Evolutionary conservation across 2,888 invertebrate genomes (phyloP).

Genomic region (Lordiphosa andalusiaca): DNA sequence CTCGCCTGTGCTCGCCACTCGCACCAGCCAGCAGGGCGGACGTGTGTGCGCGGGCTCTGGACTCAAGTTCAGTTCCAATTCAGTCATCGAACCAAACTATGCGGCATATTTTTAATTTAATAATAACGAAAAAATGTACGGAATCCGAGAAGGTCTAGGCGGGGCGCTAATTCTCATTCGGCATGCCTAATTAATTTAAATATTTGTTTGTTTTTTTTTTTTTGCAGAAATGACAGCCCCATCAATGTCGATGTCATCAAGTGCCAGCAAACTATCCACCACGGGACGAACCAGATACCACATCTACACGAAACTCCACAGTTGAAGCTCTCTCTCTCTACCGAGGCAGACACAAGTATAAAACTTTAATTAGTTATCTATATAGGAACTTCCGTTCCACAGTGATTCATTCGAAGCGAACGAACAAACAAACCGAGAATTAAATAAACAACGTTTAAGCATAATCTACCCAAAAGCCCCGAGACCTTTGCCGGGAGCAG

Average conservation of each 20-base stretch:
- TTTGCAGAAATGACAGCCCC: slow-evolving; percentile 62
- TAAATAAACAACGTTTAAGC: not conserved
- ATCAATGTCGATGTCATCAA: slow-evolving; percentile 27
- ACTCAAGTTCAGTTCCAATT: slow-evolving; percentile 17
- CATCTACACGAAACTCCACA: slow-evolving; percentile 27
- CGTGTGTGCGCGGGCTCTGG: not conserved
- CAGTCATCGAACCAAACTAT: slow-evolving; percentile 18
- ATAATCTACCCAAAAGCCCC: not conserved
- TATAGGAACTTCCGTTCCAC: slow-evolving; percentile 19
- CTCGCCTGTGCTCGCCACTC: no score
- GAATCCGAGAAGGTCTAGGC: not conserved
- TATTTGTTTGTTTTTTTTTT: slow-evolving; percentile 2
- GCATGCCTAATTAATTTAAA: slow-evolving; percentile 9
- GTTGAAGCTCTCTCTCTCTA: slow-evolving; percentile 16
- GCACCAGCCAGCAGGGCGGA: not conserved
- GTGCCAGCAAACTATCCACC: slow-evolving; percentile 44
- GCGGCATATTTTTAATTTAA: not conserved
- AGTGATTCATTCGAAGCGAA: not conserved
- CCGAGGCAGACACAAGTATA: not conserved
- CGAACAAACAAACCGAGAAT: slow-evolving; percentile 1
- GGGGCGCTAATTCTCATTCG: not conserved
- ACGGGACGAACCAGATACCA: slow-evolving; percentile 39
- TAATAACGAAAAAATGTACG: not conserved
- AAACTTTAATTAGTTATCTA: slow-evolving; percentile 12
- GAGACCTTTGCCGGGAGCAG: slow-evolving; percentile 14